Evolutionary conservation across 2,888 invertebrate genomes (phyloP).

Genomic region (Alentia gelatinosa): DNA sequence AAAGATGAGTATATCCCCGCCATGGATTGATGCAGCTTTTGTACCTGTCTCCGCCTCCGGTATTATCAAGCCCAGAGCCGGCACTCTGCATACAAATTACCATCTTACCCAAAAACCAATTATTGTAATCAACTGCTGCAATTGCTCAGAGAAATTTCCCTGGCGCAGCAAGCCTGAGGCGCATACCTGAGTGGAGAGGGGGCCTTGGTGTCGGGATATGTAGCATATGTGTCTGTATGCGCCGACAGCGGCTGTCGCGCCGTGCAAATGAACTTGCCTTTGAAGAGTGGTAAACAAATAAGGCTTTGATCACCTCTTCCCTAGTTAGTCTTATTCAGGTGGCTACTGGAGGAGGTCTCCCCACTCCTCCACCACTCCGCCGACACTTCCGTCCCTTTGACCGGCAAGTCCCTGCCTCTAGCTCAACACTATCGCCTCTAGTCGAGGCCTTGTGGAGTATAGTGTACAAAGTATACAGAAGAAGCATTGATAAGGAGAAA

Average conservation of each 20-base stretch:
- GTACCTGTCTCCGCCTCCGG: neutral
- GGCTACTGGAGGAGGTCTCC: neutral
- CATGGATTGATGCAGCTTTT: conserved; percentile 42
- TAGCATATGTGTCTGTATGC: neutral
- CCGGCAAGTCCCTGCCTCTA: too few relatives aligned
- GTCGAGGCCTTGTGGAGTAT: too few relatives aligned
- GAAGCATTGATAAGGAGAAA: too few relatives aligned
- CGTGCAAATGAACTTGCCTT: neutral
- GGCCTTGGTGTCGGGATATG: neutral
- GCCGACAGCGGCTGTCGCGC: neutral
- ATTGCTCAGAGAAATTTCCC: conserved; percentile 47
- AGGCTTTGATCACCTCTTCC: neutral
- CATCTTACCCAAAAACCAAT: conserved; percentile 50
- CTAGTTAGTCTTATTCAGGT: neutral
- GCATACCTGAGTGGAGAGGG: conserved; percentile 1
- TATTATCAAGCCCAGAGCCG: conserved; percentile 15
- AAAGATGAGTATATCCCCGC: conserved; percentile 18
- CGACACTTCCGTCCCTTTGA: too few relatives aligned
- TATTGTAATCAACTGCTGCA: conserved; percentile 50
- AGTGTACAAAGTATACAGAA: too few relatives aligned
- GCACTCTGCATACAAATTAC: conserved; percentile 44
- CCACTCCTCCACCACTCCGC: neutral
- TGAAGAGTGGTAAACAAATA: neutral
- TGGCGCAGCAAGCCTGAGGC: neutral
- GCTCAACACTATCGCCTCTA: too few relatives aligned